These are phyloP conservation scores for Stenchaetothrips biformis DNA, from an alignment of 2,888 invertebrate genomes.

Conservation along the genomic window DNA sequence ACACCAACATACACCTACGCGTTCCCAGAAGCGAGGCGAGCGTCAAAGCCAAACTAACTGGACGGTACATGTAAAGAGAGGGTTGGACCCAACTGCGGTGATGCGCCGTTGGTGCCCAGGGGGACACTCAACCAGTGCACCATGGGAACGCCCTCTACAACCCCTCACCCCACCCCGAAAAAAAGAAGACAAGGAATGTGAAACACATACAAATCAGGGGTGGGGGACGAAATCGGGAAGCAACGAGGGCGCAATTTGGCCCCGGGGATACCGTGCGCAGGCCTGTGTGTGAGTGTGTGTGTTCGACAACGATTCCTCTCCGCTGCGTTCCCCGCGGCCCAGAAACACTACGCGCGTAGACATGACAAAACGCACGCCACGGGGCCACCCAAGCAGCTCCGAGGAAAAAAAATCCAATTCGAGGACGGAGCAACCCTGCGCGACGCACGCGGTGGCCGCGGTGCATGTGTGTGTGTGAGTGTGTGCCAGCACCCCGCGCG, in stretches of 20 bases:
- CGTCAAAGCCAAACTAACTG: no score
- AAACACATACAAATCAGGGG: neutral
- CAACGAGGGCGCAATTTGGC: constrained; percentile 1
- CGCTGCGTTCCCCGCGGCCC: neutral
- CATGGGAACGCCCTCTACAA: no score
- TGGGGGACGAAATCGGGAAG: neutral
- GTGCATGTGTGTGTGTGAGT: neutral
- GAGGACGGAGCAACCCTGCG: no score
- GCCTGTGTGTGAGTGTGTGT: neutral
- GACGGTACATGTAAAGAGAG: no score
- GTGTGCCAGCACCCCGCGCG: neutral
- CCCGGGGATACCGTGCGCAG: neutral
- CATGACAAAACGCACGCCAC: neutral
- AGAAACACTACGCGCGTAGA: neutral
- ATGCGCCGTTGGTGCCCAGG: no score
- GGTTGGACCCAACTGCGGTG: no score
- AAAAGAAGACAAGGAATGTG: neutral
- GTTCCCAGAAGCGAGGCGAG: no score
- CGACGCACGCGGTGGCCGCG: neutral
- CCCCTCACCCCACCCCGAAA: neutral
- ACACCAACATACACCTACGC: no score
- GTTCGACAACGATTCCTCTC: constrained; percentile 9
- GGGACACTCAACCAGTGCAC: no score
- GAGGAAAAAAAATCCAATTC: neutral
- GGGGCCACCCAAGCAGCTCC: neutral